These are phyloP conservation scores for Isoperla grammatica DNA, from an alignment of 2,888 invertebrate genomes.

Conservation along the genomic window DNA sequence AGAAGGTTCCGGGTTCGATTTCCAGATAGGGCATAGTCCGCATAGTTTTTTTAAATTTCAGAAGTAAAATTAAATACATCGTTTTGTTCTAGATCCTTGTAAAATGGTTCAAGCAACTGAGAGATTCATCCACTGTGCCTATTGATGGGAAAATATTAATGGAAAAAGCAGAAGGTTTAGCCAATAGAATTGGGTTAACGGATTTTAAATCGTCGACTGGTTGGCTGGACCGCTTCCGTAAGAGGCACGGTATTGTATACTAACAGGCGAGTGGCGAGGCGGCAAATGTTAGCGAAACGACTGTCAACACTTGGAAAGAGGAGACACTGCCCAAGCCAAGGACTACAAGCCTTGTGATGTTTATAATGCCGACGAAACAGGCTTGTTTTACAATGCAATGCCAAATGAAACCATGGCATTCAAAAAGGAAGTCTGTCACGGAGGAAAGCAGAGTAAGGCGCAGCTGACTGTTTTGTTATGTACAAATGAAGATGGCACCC, in stretches of 20 bases:
- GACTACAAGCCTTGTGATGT: constrained; percentile 1
- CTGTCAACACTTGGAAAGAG: constrained; percentile 24
- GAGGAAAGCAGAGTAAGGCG: constrained; percentile 35
- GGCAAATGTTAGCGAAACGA: constrained; percentile 12
- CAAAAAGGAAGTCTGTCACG: constrained; percentile 34
- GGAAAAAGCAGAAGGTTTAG: constrained; percentile 29
- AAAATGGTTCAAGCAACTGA: constrained; percentile 1
- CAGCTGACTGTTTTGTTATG: constrained; percentile 34
- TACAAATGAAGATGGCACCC: constrained; percentile 23
- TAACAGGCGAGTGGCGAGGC: constrained; percentile 24
- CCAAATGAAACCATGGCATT: constrained; percentile 29
- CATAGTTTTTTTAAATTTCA: no score
- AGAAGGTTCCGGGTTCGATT: no score
- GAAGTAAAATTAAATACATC: no score
- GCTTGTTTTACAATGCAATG: constrained; percentile 35
- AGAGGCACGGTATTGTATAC: constrained; percentile 27
- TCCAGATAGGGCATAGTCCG: no score
- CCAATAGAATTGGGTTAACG: constrained; percentile 19
- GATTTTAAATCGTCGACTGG: constrained; percentile 29
- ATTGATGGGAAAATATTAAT: constrained; percentile 28
- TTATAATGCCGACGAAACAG: constrained; percentile 31
- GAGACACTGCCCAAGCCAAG: constrained; percentile 20
- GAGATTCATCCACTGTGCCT: background rate
- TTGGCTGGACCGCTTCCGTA: constrained; percentile 30
- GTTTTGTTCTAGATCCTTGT: background rate